A percentile compares a stretch with the other conserved stretches of the same genome.
Conservation (phyloP, 35 echinoderm and acorn worm genomes). For the Acanthaster planci region DNA sequence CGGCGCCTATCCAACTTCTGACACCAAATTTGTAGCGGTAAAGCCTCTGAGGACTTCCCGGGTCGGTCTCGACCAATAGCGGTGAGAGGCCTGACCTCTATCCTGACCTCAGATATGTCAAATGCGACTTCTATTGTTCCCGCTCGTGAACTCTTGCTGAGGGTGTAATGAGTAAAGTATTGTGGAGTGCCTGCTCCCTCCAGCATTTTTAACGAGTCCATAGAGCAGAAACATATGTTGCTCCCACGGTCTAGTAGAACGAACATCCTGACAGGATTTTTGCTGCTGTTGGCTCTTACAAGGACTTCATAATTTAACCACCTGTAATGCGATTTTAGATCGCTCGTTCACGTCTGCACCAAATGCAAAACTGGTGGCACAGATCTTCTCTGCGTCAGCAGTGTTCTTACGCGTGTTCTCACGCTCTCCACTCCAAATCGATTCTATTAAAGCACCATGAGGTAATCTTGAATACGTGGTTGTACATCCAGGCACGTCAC, state of each 20-base stretch:
- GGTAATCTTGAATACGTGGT: background rate
- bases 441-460: background rate
- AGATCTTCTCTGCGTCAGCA: background rate
- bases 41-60: too few species aligned
- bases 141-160: background rate
- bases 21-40: too few species aligned
- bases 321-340: background rate
- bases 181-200: background rate
- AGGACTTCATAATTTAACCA: background rate
- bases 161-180: background rate
- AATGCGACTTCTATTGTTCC: background rate
- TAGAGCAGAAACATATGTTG: constrained; percentile 8
- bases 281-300: background rate
- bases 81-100: too few species aligned
- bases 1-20: background rate
- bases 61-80: too few species aligned
- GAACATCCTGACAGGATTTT: background rate
- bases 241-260: constrained; percentile 30
- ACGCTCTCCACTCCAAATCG: too few species aligned
- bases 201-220: background rate
- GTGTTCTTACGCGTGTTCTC: background rate
- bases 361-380: background rate
- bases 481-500: background rate
- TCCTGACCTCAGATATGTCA: background rate
- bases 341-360: background rate